phyloP scores from a whole-genome alignment of 2,797 vertebrate species.

The Moxostoma hubbsi region DNA sequence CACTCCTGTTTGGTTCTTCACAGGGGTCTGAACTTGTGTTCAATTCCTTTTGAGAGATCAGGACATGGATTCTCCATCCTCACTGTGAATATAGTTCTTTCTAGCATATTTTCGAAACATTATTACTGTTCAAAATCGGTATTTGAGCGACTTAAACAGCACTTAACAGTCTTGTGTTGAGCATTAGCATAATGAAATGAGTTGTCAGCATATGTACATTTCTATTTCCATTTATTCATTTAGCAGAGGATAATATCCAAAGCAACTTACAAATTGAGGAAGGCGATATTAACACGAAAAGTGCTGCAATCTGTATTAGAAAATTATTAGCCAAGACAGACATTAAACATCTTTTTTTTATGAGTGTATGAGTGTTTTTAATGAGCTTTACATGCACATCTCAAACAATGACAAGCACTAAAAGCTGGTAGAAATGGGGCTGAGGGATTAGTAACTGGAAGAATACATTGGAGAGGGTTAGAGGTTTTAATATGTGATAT shows the following conservation, averaged over 20 bases:
- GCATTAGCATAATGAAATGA: neutral
- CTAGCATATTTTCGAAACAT: neutral
- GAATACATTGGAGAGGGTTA: slow-evolving; percentile 10
- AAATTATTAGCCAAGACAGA: too few species aligned
- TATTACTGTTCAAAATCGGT: neutral
- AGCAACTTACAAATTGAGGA: too few species aligned
- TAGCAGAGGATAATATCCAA: too few species aligned
- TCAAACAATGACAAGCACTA: neutral
- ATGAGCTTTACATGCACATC: too few species aligned
- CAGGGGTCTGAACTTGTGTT: neutral
- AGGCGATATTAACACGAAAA: too few species aligned
- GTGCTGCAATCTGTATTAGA: too few species aligned
- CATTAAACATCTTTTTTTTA: too few species aligned
- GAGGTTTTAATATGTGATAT: slow-evolving; percentile 58
- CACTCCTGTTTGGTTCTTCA: slow-evolving; percentile 10
- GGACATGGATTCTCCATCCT: neutral
- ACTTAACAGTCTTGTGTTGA: neutral
- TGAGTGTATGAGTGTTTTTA: too few species aligned
- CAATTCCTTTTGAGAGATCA: slow-evolving; percentile 13
- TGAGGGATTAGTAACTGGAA: slow-evolving; percentile 34
- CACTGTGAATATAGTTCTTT: neutral
- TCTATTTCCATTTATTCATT: too few species aligned
- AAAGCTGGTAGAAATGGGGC: slow-evolving; percentile 6
- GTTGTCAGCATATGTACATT: neutral
- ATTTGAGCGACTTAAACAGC: neutral